Conservation (phyloP, 2,797 vertebrate genomes). For the Liasis olivaceus region DNA sequence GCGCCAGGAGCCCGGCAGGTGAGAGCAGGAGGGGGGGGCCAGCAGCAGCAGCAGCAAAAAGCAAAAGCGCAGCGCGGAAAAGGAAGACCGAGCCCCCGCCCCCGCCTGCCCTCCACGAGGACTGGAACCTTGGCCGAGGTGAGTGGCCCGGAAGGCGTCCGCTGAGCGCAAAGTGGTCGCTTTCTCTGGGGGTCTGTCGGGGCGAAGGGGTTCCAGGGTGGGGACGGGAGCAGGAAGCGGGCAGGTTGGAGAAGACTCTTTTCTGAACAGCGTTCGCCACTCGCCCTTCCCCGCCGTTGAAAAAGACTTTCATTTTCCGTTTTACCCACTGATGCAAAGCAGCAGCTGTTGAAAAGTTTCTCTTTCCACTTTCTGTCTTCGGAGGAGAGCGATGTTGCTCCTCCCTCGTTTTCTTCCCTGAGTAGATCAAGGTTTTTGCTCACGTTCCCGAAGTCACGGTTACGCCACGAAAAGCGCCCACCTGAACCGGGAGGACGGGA, state of each 20-base stretch:
- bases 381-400: no score
- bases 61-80: background rate
- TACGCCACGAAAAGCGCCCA: background rate
- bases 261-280: background rate
- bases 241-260: rapidly evolving
- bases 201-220: background rate
- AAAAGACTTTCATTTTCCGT: background rate
- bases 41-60: background rate
- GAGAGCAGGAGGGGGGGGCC: conserved; percentile 9
- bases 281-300: no score
- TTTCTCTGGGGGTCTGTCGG: background rate
- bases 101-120: background rate
- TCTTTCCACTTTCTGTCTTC: background rate
- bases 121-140: background rate
- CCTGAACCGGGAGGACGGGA: background rate
- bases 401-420: rapidly evolving
- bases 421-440: background rate
- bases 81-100: background rate
- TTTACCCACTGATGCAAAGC: background rate
- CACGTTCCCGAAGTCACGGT: background rate
- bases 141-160: background rate
- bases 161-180: background rate
- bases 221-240: no score
- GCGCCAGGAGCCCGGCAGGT: rapidly evolving
- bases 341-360: background rate